phyloP scores from a whole-genome alignment of 2,888 invertebrate genomes.

The Stramonita haemastoma region DNA sequence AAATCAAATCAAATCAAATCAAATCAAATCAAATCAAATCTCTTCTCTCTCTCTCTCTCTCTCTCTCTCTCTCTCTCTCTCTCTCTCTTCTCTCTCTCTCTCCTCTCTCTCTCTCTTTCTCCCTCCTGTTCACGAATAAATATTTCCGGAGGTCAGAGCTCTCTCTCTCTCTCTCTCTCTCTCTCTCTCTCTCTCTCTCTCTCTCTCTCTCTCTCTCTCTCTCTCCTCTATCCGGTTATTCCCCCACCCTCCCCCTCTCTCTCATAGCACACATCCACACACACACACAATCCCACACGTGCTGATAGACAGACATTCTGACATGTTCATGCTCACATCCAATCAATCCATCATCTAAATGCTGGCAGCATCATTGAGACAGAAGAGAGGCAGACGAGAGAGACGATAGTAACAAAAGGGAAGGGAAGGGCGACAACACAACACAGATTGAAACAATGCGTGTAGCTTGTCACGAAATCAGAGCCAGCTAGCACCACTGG shows the following conservation, averaged over 20 bases:
- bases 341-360: no score
- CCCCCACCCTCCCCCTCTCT: background rate
- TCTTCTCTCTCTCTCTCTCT: background rate
- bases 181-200: background rate
- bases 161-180: no score
- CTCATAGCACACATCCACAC: background rate
- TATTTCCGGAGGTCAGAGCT: background rate
- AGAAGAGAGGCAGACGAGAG: background rate
- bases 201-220: background rate
- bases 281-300: no score
- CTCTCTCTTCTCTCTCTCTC: background rate
- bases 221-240: background rate
- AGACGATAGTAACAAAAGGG: background rate
- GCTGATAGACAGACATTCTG: no score
- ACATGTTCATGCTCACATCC: no score
- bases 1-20: no score
- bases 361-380: no score
- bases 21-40: no score
- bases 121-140: background rate
- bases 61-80: background rate
- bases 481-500: no score
- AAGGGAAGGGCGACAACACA: no score
- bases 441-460: no score
- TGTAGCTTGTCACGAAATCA: no score
- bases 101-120: background rate